Percentiles rank a stretch among this genome's conserved stretches.
Evolutionary conservation across 2,113 vertebrate genomes (phyloP).

Genomic region (Athene cunicularia): DNA sequence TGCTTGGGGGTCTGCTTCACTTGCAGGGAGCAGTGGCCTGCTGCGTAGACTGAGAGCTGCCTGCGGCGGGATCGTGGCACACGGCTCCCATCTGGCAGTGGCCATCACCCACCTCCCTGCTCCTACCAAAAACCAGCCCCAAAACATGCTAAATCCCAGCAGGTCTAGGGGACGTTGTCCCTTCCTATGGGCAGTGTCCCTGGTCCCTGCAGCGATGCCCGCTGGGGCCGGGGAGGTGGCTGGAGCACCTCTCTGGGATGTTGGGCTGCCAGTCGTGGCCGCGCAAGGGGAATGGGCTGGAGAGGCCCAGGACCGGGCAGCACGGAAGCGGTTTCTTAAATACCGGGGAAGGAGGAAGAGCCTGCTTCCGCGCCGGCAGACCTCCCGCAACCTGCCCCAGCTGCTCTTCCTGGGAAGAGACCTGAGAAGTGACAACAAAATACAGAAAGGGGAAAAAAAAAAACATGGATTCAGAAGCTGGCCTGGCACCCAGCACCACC

Average conservation of each 20-base stretch:
- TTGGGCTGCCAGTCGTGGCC: neutral
- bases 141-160: neutral
- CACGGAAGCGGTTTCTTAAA: constrained; percentile 8
- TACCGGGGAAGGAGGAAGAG: constrained; percentile 55
- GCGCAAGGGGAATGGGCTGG: neutral
- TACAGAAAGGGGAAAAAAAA: neutral
- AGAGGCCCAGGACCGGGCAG: neutral
- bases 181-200: fast-evolving
- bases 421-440: neutral
- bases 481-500: neutral
- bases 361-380: constrained; percentile 25
- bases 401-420: constrained; percentile 56
- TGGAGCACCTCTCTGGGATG: neutral
- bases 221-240: neutral
- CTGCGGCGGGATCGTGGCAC: neutral
- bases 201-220: neutral
- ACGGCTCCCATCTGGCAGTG: neutral
- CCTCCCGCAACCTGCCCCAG: constrained; percentile 29
- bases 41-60: fast-evolving
- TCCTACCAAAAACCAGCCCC: neutral
- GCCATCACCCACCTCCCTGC: neutral
- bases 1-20: neutral
- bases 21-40: neutral
- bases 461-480: neutral
- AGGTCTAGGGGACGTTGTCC: fast-evolving